Percentiles rank a stretch among this genome's conserved stretches.
Evolutionary conservation across 1,140 invertebrate species (phyloP).

Genomic region (Lineus longissimus): DNA sequence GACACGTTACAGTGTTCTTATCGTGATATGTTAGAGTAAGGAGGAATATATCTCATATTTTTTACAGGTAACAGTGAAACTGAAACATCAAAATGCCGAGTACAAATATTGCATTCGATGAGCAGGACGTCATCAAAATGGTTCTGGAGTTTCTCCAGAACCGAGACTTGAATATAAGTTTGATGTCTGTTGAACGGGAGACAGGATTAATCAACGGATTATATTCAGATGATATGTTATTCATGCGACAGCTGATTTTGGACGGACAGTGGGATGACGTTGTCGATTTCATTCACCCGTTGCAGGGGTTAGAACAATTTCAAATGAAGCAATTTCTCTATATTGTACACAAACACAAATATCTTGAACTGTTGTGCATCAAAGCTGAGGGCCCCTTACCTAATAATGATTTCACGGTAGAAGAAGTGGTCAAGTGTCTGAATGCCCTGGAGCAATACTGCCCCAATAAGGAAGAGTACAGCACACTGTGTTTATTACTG

Average conservation of each 20-base stretch:
- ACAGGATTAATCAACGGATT: conserved; percentile 90
- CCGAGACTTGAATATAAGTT: conserved; percentile 71
- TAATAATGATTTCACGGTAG: conserved; percentile 84
- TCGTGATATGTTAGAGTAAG: too few relatives aligned
- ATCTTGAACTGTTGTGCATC: conserved; percentile 89
- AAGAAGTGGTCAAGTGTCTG: conserved; percentile 80
- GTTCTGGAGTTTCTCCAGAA: conserved; percentile 89
- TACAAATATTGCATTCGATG: conserved; percentile 55
- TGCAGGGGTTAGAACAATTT: conserved; percentile 65
- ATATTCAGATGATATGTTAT: conserved; percentile 87
- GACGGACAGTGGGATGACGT: conserved; percentile 99
- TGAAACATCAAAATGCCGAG: conserved; percentile 37
- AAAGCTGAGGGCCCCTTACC: conserved; percentile 73
- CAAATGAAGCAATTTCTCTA: conserved; percentile 72
- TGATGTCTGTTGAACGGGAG: conserved; percentile 88
- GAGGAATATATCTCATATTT: too few relatives aligned
- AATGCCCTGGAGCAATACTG: conserved; percentile 83
- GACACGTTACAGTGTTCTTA: too few relatives aligned
- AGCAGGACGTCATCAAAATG: conserved; percentile 87
- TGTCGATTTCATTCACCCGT: conserved; percentile 90
- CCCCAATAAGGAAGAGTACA: conserved; percentile 90
- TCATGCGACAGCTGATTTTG: conserved; percentile 83
- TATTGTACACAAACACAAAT: conserved; percentile 85
- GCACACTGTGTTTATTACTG: conserved; percentile 84
- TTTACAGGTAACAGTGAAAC: not conserved